phyloP scores from a whole-genome alignment of 2,797 vertebrate species.

The Bradypodion pumilum region DNA sequence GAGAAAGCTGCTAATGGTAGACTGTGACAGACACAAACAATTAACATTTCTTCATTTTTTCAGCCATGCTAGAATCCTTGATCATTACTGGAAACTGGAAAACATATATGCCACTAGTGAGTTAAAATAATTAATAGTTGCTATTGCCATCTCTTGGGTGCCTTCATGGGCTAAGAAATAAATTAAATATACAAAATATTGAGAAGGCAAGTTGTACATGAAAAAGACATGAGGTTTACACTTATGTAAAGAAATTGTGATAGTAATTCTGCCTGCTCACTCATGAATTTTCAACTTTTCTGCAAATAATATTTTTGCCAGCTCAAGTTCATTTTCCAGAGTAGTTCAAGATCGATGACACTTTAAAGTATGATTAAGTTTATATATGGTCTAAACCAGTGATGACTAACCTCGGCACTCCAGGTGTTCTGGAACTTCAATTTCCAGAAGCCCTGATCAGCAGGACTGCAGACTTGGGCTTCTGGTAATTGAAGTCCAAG shows the following conservation, averaged over 20 bases:
- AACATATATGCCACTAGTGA: neutral
- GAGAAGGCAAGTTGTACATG: constrained; percentile 43
- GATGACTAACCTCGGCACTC: too few relatives aligned
- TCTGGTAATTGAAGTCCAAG: too few relatives aligned
- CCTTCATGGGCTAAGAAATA: too few relatives aligned
- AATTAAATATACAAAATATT: neutral
- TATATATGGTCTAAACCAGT: neutral
- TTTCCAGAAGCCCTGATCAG: too few relatives aligned
- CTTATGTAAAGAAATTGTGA: constrained; percentile 9
- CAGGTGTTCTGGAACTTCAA: too few relatives aligned
- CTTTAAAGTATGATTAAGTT: neutral
- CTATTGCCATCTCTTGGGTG: too few relatives aligned
- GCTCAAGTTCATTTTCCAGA: constrained; percentile 18
- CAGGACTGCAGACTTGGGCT: too few relatives aligned
- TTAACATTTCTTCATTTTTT: constrained; percentile 48
- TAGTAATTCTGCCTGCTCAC: constrained; percentile 5
- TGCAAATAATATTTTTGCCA: neutral
- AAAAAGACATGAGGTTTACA: constrained; percentile 40
- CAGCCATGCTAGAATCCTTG: constrained; percentile 33
- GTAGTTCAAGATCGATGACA: constrained; percentile 28
- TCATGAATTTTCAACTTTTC: neutral
- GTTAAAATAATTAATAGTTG: constrained; percentile 53
- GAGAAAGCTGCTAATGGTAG: too few relatives aligned
- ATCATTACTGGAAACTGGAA: constrained; percentile 27
- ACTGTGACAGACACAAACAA: too few relatives aligned